Base-by-base conservation (phyloP, 2,888 invertebrate species). In the Mesorhabditis spiculigera region DNA sequence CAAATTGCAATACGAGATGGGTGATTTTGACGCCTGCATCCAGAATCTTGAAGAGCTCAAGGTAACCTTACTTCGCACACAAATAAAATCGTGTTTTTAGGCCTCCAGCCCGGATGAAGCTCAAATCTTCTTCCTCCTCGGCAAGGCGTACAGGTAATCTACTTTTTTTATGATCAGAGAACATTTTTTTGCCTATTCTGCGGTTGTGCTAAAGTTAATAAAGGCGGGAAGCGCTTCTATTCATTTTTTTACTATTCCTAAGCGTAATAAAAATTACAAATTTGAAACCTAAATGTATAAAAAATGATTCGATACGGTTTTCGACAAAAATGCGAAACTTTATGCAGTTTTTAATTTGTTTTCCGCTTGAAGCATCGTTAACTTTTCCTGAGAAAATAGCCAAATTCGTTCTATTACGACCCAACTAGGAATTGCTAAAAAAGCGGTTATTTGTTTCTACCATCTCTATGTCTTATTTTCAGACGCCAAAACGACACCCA, bases 111-210 rank as follows among this genome's bases (percentile, higher is more conserved):
- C 94, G 85, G 93, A 93, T 88, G 98, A 98, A 89, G 94, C 95
- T 75, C 91, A 95, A 87, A 95, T 98, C 78, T 98, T 95, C 89
- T 97, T 95, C 90, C 90, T 97, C 83, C 93, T 96, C 87, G 97
- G 97, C 75, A 43, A 58, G 10, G 10, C 58, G 58, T 58, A 13
- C 10, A 13, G 28, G 28, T 28, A 28, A 28, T 28, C 28, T 3
- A 28, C 28, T 28, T 28, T 28, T 28, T 28, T 28, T 28, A 28
- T 28, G 28, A 28, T 28, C 28, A 28, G 28, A 28, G 28, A 28
- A 28, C 28, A 28, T 28, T 28, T 28, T 28, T 28, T 3, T 28
- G n/a, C n/a, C 28, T 28, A 28, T 28, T 28, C 28, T 28, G 28
- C 28, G 1, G 28, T 28, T 28, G n/a, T n/a, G n/a, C n/a, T n/a